Base-by-base conservation (phyloP, 2,113 vertebrate species). In the Pantherophis guttatus region DNA sequence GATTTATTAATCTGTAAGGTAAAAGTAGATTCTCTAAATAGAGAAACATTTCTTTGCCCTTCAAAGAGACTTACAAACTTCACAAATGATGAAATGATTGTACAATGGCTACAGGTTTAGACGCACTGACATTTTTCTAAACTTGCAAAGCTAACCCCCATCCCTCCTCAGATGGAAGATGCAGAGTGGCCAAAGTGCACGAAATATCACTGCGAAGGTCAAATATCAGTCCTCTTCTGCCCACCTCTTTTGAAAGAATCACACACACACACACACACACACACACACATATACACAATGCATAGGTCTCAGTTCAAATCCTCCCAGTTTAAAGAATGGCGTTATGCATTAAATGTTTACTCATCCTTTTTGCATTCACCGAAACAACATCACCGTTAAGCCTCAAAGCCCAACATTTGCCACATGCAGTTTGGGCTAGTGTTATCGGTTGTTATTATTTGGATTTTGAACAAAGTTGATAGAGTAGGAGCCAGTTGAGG, bases 381-480 rank as follows among this genome's bases (percentile, higher is more conserved):
- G 95, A 94, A 96, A 96, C 95, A 93, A 89, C 85, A 89, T 0
- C 1, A 91, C 92, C 95, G 93, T 9, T 0, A 93, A 94, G 95
- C 94, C 94, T 96, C 94, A 91, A 93, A 94, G 94, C 89, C 95
- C 96, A 87, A 94, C 91, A 91, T 70, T 88, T 59, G 90, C 65
- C n/a, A 93, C 92, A 87, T 91, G 65, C 91, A 91, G n/a, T 21
- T 6, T 62, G 86, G 90, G 94, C 88, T 95, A 57, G 57, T 50
- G 97, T 95, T 98, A 99, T 98, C 98, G 98, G 94, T 97, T 97
- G 91, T 98, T 98, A 91, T 98, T 98, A 93, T 98, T 98, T 86
- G 97, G 98, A 96, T 98, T 98, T 97, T 99, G 99, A 95, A 99
- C 98, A 94, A 99, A 99, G 96, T 99, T 99, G 97, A 99, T 97